Evolutionary conservation across 2,888 invertebrate genomes (phyloP).

Genomic region (Acronicta psi): DNA sequence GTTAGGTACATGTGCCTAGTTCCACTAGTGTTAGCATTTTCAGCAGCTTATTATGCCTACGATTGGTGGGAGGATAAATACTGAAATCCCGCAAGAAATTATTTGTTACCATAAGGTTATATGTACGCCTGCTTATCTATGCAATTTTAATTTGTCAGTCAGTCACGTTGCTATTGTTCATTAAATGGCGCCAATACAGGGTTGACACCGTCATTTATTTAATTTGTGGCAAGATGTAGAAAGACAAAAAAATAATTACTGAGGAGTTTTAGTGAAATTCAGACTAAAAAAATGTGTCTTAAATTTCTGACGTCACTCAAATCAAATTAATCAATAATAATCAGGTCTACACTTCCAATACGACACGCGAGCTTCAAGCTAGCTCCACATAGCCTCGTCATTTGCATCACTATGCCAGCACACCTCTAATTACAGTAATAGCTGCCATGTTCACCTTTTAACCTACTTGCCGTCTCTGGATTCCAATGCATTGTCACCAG

Average conservation of each 20-base stretch:
- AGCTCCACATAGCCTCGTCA: constrained; percentile 59
- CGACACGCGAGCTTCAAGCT: constrained; percentile 32
- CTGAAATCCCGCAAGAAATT: too few relatives aligned
- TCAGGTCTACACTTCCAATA: constrained; percentile 26
- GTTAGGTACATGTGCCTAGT: too few relatives aligned
- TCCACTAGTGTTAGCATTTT: too few relatives aligned
- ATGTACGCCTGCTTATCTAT: constrained; percentile 20
- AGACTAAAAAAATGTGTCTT: neutral
- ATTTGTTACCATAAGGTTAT: neutral
- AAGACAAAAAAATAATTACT: too few relatives aligned
- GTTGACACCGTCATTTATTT: constrained; percentile 4
- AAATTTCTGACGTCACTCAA: constrained; percentile 14
- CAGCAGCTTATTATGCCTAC: too few relatives aligned
- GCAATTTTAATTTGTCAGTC: constrained; percentile 27
- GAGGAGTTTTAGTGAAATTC: neutral
- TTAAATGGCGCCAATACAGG: constrained; percentile 45
- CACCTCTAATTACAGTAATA: constrained; percentile 83
- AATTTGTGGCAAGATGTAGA: neutral
- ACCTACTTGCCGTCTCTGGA: constrained; percentile 82
- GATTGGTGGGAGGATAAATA: too few relatives aligned
- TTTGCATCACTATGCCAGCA: constrained; percentile 78
- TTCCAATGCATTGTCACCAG: constrained; percentile 81
- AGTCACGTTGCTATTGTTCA: constrained; percentile 44
- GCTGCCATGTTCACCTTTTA: constrained; percentile 85
- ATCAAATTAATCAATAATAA: constrained; percentile 29